Percentiles rank a stretch among this genome's conserved stretches.
Conservation (phyloP, 2,888 invertebrate species). For the Synanthedon vespiformis region DNA sequence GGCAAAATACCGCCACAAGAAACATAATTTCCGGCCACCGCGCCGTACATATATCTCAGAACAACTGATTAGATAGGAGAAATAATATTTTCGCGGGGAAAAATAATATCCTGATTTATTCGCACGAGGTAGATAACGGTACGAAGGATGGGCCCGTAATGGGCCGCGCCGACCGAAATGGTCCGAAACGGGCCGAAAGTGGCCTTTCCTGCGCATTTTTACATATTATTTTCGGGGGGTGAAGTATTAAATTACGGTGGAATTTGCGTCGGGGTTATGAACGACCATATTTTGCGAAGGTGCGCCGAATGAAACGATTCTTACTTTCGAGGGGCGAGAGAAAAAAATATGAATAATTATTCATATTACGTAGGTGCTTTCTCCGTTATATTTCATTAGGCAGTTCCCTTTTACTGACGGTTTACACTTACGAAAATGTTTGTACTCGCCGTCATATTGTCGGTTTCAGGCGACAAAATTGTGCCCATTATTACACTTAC, state of each 20-base stretch:
- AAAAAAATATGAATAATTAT: conserved; percentile 44
- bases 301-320: conserved; percentile 43
- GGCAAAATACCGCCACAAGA: not conserved
- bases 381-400: conserved; percentile 4
- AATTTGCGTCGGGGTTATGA: conserved; percentile 51
- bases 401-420: conserved; percentile 1
- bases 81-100: conserved; percentile 49
- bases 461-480: not conserved
- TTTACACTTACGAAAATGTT: not conserved
- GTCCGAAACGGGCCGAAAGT: conserved; percentile 36
- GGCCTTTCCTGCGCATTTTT: conserved; percentile 47
- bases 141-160: conserved; percentile 50
- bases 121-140: conserved; percentile 49
- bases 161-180: conserved; percentile 42
- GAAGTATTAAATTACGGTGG: conserved; percentile 56
- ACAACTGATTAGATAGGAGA: conserved; percentile 60
- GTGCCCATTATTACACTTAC: too few species aligned
- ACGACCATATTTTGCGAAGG: conserved; percentile 57
- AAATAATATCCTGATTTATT: conserved; percentile 64
- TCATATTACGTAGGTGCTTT: conserved; percentile 21
- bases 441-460: not conserved
- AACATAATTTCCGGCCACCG: not conserved
- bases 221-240: conserved; percentile 55
- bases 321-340: conserved; percentile 38
- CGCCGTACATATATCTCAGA: conserved; percentile 5